Base-by-base conservation (phyloP, 2,797 vertebrate genomes). In the Corythornis leucogaster region DNA sequence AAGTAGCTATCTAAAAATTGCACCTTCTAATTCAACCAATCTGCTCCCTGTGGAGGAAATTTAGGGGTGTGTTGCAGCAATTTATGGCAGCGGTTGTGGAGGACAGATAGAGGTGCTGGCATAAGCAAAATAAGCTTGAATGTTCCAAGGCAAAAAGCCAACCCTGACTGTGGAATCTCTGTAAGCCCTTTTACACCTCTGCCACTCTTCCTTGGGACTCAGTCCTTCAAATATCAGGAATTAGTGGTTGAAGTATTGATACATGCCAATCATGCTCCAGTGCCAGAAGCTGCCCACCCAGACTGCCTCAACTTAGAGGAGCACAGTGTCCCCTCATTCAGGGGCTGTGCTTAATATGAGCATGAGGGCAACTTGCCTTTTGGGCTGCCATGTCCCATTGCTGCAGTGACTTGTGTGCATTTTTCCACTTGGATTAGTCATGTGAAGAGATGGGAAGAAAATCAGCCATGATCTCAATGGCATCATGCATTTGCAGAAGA, bases 1-100 rank as follows among this genome's bases (percentile, higher is more conserved):
- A 90, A 86, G 46, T 30, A 88, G 64, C 57, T 81, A 70, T 86
- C 80, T 80, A 55, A 84, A 64, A 61, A 64, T 8, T 54, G 43
- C 42, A 38, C 63, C 85, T 92, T 75, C 85, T 92, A 88, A 93
- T 91, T 91, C 85, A 74, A 77, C 57, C 77, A 51, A 90, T 77
- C 61, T 80, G 33, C 40, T 80, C 17, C 90, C 85, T 16, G 54
- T 28, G 50, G 68, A 91, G 88, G 80, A 92, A 89, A 93, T 90
- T 57, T 63, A 80, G 61, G 67, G 64, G 24, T 82, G 38, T 82
- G 71, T 58, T 62, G 24, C 61, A 90, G 64, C 75, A 74, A 70
- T 88, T 85, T 81, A 63, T 79, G 80, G 48, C 62, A 50, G 50
- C 35, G 26, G 61, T 55, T 25, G 68, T 77, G 70, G 55, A 89